These are phyloP conservation scores for Himalopsyche kuldschensis DNA, from an alignment of 2,888 invertebrate species.

Conservation along the genomic window DNA sequence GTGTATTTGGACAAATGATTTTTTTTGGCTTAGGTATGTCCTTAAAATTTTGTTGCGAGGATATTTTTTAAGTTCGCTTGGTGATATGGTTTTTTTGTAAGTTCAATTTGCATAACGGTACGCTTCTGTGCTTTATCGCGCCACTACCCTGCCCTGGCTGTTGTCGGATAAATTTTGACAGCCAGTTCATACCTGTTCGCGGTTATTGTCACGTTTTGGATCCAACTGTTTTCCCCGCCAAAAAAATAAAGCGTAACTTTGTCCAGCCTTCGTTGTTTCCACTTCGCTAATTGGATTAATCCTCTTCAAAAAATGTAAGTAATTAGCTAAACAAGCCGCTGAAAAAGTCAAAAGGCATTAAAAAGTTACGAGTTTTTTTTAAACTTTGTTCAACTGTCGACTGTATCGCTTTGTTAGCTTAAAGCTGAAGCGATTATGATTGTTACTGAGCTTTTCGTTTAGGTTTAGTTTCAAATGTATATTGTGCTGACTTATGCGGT, in stretches of 20 bases:
- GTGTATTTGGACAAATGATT: too few species aligned
- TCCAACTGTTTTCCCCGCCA: neutral
- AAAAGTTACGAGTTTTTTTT: conserved; percentile 20
- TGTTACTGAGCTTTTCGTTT: conserved; percentile 8
- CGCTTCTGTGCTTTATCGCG: neutral
- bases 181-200: neutral
- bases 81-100: too few species aligned
- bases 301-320: conserved; percentile 25
- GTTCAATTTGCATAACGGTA: neutral
- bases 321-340: conserved; percentile 24
- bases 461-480: neutral
- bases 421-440: conserved; percentile 28
- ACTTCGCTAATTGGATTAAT: conserved; percentile 25
- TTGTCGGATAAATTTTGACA: neutral
- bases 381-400: conserved; percentile 7
- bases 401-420: conserved; percentile 16
- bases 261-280: neutral
- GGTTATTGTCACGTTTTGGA: neutral
- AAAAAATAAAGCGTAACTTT: neutral
- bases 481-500: neutral
- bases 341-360: conserved; percentile 11
- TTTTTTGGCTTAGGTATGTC: too few species aligned
- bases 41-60: too few species aligned
- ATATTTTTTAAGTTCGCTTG: too few species aligned
- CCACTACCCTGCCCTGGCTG: neutral